Evolutionary conservation across 2,888 invertebrate species (phyloP), one percentile per base, ranked within the genome.

Genomic region (Polyommatus iphigenia): DNA sequence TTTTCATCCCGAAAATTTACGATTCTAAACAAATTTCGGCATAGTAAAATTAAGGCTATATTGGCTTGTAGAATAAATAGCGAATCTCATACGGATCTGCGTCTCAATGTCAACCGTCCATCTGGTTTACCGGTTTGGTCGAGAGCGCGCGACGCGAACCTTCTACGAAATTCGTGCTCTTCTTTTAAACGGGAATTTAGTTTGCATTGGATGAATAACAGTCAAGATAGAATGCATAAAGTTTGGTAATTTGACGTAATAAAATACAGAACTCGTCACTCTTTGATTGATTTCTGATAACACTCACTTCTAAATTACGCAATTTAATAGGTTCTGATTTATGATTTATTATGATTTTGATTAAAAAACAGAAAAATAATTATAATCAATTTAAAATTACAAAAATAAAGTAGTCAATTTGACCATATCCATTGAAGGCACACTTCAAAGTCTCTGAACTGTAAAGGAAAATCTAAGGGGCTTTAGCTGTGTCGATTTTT

Each of bases 111-210:
- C 62, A 62, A 24, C 13, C 24, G 24, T 24, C 62, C 20, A 24
- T 20, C 59, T 62, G 62, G 62, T 24, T 62, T 20, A 62, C 62
- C 62, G 62, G 62, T 62, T 62, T 62, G 62, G 62, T 20, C 59
- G 20, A 59, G 20, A 59, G 8, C 18, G 10, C n/a, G 20, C 62
- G 62, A 24, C 13, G 62, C 62, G 62, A 62, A 62, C 20, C 20
- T 62, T 62, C 62, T 10, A 62, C 62, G 62, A 62, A 62, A 62
- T 62, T 10, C 6, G 13, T 24, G 62, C 3, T 62, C 13, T 62
- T 62, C 62, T 59, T 59, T 4, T 4, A 62, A 24, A 24, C 24
- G 62, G 10, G 20, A 62, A 62, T 41, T 8, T 41, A 41, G 2
- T 41, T 46, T 46, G 46, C 24, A 62, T 62, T 62, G 13, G 20